Evolutionary conservation across 2,888 invertebrate genomes (phyloP), one percentile per base, ranked within the genome.

Genomic region (Epirrhoe tristata): DNA sequence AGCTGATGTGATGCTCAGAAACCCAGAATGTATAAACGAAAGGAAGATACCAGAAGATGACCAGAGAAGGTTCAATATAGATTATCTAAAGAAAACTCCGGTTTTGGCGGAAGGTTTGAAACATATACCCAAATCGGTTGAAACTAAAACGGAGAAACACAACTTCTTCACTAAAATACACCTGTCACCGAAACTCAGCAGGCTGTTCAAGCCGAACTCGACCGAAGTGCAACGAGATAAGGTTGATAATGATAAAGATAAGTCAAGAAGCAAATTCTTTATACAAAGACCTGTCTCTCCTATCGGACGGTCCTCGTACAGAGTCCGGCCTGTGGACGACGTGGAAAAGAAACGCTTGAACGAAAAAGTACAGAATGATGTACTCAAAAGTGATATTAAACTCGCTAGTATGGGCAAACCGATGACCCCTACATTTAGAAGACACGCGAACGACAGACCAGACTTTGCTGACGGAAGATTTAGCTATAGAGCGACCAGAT

Each of bases 401-500:
- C 70, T 93, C 4, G 92, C 93, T 0, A 87, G 84, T 54, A 66
- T 91, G 78, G 93, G 93, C 0, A 93, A 92, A 61, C 93, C 93
- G 0, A 91, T 93, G 91, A 94, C 94, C 6, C 94, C 94, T 0
- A 88, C 90, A 69, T 91, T 94, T 75, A 78, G 92, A 5, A 71
- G 94, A 5, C 88, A 88, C 66, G 12, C 6, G 5, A 69, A 76
- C 0, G 91, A 91, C 1, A 81, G 75, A 56, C 81, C 88, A 0
- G 89, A 89, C 6, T 88, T 88, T 66, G 87, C 84, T 0, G 91
- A 90, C 66, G 89, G 87, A 0, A 74, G 93, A 17, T 93, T 85
- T 80, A 94, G 94, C 67, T 93, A 83, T 61, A 73, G 93, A 16
- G 93, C 90, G 10, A 82, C 84, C 1, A 75, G 84, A 16, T 46